A percentile compares a stretch with the other conserved stretches of the same genome.
Evolutionary conservation across 2,113 vertebrate species (phyloP).

Genomic region (Scalopus aquaticus): DNA sequence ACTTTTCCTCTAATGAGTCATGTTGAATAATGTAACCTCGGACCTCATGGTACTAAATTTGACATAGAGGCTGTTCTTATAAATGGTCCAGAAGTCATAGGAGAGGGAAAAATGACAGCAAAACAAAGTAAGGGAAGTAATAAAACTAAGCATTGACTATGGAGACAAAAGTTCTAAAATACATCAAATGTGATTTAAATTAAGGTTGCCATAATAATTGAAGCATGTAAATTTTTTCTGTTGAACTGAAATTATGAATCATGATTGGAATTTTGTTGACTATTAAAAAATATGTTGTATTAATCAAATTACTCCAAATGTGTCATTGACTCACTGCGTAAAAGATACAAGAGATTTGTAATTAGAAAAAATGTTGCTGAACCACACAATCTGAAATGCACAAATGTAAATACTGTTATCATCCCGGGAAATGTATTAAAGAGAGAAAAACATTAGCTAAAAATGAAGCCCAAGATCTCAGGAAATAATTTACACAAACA

Average conservation of each 20-base stretch:
- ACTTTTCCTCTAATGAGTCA: slow-evolving; percentile 58
- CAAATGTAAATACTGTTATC: slow-evolving; percentile 45
- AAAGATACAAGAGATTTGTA: slow-evolving; percentile 57
- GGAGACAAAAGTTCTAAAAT: slow-evolving; percentile 54
- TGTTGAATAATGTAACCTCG: slow-evolving; percentile 34
- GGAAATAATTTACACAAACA: background rate
- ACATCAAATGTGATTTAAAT: slow-evolving; percentile 69
- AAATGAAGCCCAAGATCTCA: background rate
- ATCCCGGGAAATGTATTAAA: slow-evolving; percentile 59
- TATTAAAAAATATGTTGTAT: slow-evolving; percentile 14
- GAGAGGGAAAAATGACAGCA: slow-evolving; percentile 8
- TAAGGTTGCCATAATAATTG: slow-evolving; percentile 54
- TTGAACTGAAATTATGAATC: slow-evolving; percentile 71
- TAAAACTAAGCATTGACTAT: background rate
- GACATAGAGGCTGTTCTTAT: slow-evolving; percentile 37
- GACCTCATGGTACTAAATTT: slow-evolving; percentile 33
- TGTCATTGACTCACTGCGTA: slow-evolving; percentile 60
- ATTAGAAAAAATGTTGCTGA: slow-evolving; percentile 68
- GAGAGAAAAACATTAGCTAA: slow-evolving; percentile 62
- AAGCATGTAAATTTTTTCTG: slow-evolving; percentile 68
- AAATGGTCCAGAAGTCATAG: slow-evolving; percentile 70
- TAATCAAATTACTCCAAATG: slow-evolving; percentile 56
- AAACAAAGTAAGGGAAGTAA: slow-evolving; percentile 64
- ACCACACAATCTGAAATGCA: slow-evolving; percentile 63
- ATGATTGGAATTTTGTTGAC: slow-evolving; percentile 59